Percentiles rank a stretch among this genome's conserved stretches.
Evolutionary conservation across 2,113 vertebrate genomes (phyloP).

Genomic region (Indri indri): DNA sequence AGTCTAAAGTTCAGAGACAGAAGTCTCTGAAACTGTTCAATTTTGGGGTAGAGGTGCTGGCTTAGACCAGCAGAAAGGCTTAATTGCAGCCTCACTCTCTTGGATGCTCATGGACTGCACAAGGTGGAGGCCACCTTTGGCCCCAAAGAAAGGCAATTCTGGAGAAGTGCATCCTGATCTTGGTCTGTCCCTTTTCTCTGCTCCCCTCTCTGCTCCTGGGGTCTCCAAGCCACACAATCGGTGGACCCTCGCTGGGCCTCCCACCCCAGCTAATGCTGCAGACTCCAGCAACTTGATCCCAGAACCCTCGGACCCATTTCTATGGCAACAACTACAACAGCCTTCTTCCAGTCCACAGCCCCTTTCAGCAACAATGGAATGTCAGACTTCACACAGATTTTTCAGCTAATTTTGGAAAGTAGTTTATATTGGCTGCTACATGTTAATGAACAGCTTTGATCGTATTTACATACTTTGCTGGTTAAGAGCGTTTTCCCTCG

Average conservation of each 20-base stretch:
- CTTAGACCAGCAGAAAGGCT: neutral
- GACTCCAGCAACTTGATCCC: neutral
- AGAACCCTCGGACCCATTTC: neutral
- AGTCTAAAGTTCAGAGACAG: neutral
- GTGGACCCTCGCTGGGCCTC: neutral
- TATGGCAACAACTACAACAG: neutral
- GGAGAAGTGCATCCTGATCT: neutral
- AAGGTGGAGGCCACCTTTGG: neutral
- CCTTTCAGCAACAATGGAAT: conserved; percentile 15
- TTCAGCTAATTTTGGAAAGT: conserved; percentile 77
- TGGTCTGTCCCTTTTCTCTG: neutral
- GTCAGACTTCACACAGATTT: conserved; percentile 60
- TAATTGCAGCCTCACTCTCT: neutral
- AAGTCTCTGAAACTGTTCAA: neutral
- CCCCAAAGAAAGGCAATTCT: neutral
- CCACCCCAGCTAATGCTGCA: neutral
- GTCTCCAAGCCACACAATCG: neutral
- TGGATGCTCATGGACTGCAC: neutral
- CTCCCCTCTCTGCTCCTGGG: neutral
- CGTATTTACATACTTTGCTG: conserved; percentile 75
- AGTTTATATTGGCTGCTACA: conserved; percentile 69
- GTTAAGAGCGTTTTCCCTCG: conserved; percentile 50
- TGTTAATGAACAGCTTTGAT: conserved; percentile 69
- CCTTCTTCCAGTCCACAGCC: neutral
- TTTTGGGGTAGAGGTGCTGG: neutral